These are phyloP conservation scores for Eufriesea mexicana DNA, from an alignment of 1,140 invertebrate genomes.

Conservation along the genomic window DNA sequence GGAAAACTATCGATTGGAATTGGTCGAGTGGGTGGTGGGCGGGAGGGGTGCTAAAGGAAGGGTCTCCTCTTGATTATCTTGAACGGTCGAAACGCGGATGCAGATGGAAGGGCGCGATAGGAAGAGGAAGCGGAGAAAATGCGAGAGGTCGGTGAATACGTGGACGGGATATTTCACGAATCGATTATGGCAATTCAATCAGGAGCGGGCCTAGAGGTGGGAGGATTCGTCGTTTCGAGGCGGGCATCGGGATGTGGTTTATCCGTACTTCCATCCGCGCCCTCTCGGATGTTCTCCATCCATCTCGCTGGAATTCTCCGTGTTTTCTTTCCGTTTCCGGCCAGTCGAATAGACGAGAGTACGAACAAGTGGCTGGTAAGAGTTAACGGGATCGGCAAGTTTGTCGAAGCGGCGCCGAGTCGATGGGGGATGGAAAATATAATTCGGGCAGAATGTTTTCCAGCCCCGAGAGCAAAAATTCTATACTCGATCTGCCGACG, in stretches of 20 bases:
- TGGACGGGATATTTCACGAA: constrained; percentile 65
- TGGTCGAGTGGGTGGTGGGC: constrained; percentile 2
- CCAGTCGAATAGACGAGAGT: constrained; percentile 32
- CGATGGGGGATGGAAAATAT: not conserved
- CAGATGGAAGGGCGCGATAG: not conserved
- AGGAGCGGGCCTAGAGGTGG: not conserved
- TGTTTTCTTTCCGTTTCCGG: constrained; percentile 71
- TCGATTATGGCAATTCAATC: constrained; percentile 72
- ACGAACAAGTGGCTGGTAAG: constrained; percentile 20
- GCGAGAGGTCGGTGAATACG: constrained; percentile 60
- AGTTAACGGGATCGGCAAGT: not conserved
- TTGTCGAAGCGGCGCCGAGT: not conserved
- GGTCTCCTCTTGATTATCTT: constrained; percentile 53
- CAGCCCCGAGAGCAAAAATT: not conserved
- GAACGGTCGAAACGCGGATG: constrained; percentile 11
- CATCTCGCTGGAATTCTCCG: constrained; percentile 55
- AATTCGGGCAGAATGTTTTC: not conserved
- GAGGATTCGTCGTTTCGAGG: constrained; percentile 64
- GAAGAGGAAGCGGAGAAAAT: constrained; percentile 30
- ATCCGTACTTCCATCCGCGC: constrained; percentile 48
- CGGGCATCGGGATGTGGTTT: constrained; percentile 54
- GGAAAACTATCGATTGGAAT: constrained; percentile 28
- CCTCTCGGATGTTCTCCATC: constrained; percentile 69
- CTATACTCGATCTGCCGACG: too few species aligned
- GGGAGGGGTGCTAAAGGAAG: constrained; percentile 44